Evolutionary conservation across 2,888 invertebrate species (phyloP).

Genomic region (Tachystola acroxantha): DNA sequence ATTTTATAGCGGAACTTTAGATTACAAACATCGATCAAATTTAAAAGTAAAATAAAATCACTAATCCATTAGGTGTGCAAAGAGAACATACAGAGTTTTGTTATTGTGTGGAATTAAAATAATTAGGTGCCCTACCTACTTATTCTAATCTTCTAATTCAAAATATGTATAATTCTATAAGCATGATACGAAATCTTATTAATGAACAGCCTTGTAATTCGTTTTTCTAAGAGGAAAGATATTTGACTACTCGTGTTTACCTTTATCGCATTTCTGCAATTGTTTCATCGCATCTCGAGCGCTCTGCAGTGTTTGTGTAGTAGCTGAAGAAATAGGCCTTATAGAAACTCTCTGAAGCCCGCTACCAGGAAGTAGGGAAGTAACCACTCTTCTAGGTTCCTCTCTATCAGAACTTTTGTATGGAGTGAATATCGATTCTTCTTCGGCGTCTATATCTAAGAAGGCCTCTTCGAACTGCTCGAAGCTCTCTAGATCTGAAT

Average conservation of each 20-base stretch:
- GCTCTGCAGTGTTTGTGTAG: slow-evolving; percentile 41
- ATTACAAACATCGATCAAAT: too few relatives aligned
- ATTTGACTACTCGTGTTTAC: too few relatives aligned
- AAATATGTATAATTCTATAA: slow-evolving; percentile 37
- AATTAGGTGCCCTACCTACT: too few relatives aligned
- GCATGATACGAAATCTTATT: slow-evolving; percentile 32
- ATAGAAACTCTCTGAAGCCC: slow-evolving; percentile 60
- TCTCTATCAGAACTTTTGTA: slow-evolving; percentile 53
- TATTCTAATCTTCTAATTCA: slow-evolving; percentile 28
- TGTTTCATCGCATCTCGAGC: slow-evolving; percentile 46
- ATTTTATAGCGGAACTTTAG: too few relatives aligned
- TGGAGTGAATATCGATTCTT: slow-evolving; percentile 46
- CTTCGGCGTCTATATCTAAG: slow-evolving; percentile 65
- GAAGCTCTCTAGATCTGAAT: slow-evolving; percentile 63
- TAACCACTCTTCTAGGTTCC: slow-evolving; percentile 54
- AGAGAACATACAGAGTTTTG: too few relatives aligned
- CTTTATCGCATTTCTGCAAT: slow-evolving; percentile 46
- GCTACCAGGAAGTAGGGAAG: slow-evolving; percentile 61
- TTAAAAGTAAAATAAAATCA: too few relatives aligned
- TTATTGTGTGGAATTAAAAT: too few relatives aligned
- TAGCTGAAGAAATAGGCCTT: slow-evolving; percentile 46
- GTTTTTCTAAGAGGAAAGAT: too few relatives aligned
- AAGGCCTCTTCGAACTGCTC: slow-evolving; percentile 65
- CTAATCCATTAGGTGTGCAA: too few relatives aligned
- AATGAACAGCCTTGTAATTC: slow-evolving; percentile 25